Evolutionary conservation across 2,113 vertebrate genomes (phyloP).

Genomic region (Epinephelus moara): DNA sequence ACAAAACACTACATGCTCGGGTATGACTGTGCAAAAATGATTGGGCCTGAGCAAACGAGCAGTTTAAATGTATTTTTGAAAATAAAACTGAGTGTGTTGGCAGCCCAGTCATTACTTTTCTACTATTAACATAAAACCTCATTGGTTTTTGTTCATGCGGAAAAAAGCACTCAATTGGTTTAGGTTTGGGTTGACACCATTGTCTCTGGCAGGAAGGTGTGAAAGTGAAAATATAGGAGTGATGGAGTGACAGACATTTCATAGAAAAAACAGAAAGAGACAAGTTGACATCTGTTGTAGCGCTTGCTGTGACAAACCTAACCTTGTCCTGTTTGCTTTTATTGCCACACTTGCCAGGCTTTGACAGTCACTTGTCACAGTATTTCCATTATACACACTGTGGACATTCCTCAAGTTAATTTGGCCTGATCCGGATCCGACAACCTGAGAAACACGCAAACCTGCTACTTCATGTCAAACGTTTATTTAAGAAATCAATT

Average conservation of each 20-base stretch:
- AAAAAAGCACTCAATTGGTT: not conserved
- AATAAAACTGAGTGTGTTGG: not conserved
- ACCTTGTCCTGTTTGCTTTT: slow-evolving; percentile 21
- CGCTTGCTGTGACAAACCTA: slow-evolving; percentile 4
- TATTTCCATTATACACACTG: not conserved
- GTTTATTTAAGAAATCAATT: too few relatives aligned
- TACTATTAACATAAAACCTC: too few relatives aligned
- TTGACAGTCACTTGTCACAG: slow-evolving; percentile 19
- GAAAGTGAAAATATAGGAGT: not conserved
- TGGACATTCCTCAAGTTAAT: not conserved
- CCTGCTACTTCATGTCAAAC: too few relatives aligned
- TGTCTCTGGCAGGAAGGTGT: not conserved
- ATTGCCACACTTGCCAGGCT: slow-evolving; percentile 14
- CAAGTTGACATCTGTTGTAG: slow-evolving; percentile 27
- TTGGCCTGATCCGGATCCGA: too few relatives aligned
- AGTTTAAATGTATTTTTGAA: not conserved
- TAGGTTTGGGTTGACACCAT: not conserved
- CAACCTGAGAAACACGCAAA: too few relatives aligned
- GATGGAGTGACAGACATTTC: slow-evolving; percentile 24
- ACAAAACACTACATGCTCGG: not conserved
- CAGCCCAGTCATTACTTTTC: too few relatives aligned
- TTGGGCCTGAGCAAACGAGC: not conserved
- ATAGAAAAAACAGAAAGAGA: not conserved
- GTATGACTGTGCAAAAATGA: not conserved
- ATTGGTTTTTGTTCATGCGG: too few relatives aligned